A percentile compares a stretch with the other conserved stretches of the same genome.
These are phyloP conservation scores for Benitochromis conjunctus DNA, from an alignment of 2,113 vertebrate genomes.

Conservation along the genomic window DNA sequence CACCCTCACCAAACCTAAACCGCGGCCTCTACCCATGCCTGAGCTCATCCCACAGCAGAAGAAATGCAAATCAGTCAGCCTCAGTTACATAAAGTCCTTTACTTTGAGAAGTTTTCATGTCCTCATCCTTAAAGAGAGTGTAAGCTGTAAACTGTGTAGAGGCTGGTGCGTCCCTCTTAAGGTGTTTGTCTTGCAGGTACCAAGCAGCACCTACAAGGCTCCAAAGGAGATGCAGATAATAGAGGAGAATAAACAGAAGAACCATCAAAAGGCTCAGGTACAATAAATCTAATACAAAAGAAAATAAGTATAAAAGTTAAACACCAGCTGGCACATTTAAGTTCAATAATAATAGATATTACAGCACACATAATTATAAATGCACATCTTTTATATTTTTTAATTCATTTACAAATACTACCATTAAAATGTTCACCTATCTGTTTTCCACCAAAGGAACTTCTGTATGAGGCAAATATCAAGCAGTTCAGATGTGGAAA, in stretches of 20 bases:
- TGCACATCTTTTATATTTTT: not conserved
- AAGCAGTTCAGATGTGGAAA: slow-evolving; percentile 73
- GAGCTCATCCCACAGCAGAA: slow-evolving; percentile 70
- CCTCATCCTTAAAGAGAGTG: not conserved
- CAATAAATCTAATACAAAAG: not conserved
- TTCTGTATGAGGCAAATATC: slow-evolving; percentile 75
- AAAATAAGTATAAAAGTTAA: not conserved
- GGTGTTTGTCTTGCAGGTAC: slow-evolving; percentile 73
- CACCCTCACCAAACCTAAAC: slow-evolving; percentile 77
- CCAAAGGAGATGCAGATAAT: slow-evolving; percentile 78
- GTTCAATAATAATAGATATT: not conserved
- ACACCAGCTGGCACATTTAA: not conserved
- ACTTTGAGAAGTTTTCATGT: not conserved
- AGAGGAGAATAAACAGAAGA: slow-evolving; percentile 73
- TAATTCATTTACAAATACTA: not conserved
- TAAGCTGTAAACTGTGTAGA: not conserved
- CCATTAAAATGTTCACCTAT: not conserved
- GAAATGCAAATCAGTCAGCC: slow-evolving; percentile 78
- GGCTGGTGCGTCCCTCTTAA: not conserved
- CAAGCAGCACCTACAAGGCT: slow-evolving; percentile 73
- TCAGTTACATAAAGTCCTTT: not conserved
- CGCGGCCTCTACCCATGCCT: slow-evolving; percentile 69
- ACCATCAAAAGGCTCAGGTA: slow-evolving; percentile 79
- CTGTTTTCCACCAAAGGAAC: slow-evolving; percentile 57
- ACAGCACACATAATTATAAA: too few relatives aligned